Base-by-base conservation (phyloP, 2,888 invertebrate species). In the Strigamia transsilvanica region DNA sequence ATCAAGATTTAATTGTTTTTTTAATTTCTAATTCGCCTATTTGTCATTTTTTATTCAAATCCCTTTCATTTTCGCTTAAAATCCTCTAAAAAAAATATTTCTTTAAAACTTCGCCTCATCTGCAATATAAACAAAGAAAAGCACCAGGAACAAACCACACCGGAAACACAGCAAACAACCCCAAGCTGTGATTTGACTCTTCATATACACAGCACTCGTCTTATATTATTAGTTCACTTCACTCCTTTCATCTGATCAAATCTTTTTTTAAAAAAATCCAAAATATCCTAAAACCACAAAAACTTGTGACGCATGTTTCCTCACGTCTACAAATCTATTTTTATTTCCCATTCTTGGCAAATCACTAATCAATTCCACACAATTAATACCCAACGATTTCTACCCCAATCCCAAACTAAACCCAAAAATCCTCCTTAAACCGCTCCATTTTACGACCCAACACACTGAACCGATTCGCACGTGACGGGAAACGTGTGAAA, bases 281-380 rank as follows among this genome's bases (percentile, higher is more conserved):
- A 38, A 38, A 38, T 46, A 46, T 46, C 46, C 46, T 5, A 15
- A 46, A 1, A 27, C 27, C 27, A 27, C 3, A 46, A n/a, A n/a
- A n/a, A n/a, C n/a, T n/a, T 21, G 13, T 61, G 61, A 61, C 23
- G 61, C 23, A 23, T 61, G 61, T 61, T 61, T 61, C 61, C 61
- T 61, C 61, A 61, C 23, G 61, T 61, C 23, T 61, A n/a, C 21
- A 61, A 61, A 61, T 18, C 61, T 61, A 61, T 61, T 61, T 51
- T 51, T 61, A 61, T 61, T 21, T 61, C 46, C 23, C 13, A 61
- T 61, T 61, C 61, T 61, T 61, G 61, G 61, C 61, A 61, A 15
- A 61, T 61, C 61, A 61, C 61, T 61, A 18, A 61, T 61, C 61
- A 61, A 61, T 61, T 61, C 61, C 21, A 61, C 61, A 6, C 61